Evolutionary conservation across 2,888 invertebrate species (phyloP).

Genomic region (Papilio protenor): DNA sequence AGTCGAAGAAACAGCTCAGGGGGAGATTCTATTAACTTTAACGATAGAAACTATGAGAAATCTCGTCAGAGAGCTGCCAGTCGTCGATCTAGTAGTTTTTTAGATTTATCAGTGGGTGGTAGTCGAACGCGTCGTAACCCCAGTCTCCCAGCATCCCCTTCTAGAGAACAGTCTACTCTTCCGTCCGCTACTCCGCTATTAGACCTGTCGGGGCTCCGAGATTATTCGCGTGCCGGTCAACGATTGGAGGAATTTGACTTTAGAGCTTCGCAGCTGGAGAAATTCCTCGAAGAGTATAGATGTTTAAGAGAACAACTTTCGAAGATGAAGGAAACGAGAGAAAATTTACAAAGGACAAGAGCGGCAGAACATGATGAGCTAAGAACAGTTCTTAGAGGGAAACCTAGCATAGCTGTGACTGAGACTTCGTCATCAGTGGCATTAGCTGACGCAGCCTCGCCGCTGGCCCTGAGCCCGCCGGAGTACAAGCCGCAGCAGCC

Average conservation of each 20-base stretch:
- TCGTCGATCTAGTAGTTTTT: conserved; percentile 88
- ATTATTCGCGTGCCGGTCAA: conserved; percentile 73
- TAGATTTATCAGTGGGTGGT: conserved; percentile 85
- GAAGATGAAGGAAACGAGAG: conserved; percentile 91
- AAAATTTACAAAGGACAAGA: conserved; percentile 83
- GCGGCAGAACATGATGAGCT: conserved; percentile 81
- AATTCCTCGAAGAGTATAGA: conserved; percentile 91
- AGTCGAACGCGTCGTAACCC: conserved; percentile 79
- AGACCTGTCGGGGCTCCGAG: conserved; percentile 84
- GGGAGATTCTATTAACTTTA: conserved; percentile 84
- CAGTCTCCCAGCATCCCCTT: conserved; percentile 87
- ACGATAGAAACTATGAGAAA: conserved; percentile 72
- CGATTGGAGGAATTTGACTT: conserved; percentile 88
- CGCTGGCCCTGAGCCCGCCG: conserved; percentile 72
- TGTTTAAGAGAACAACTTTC: conserved; percentile 90
- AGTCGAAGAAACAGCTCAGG: conserved; percentile 90
- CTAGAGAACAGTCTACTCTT: conserved; percentile 76
- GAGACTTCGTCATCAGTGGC: conserved; percentile 77
- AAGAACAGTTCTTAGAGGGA: conserved; percentile 84
- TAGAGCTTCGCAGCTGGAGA: conserved; percentile 91
- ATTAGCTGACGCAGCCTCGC: conserved; percentile 73
- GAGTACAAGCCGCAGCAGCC: conserved; percentile 75
- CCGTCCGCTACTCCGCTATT: conserved; percentile 86
- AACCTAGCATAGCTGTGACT: conserved; percentile 81
- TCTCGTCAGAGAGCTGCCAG: conserved; percentile 66